Evolutionary conservation across 2,888 invertebrate genomes (phyloP), one percentile per base, ranked within the genome.

Genomic region (Deilephila porcellus): DNA sequence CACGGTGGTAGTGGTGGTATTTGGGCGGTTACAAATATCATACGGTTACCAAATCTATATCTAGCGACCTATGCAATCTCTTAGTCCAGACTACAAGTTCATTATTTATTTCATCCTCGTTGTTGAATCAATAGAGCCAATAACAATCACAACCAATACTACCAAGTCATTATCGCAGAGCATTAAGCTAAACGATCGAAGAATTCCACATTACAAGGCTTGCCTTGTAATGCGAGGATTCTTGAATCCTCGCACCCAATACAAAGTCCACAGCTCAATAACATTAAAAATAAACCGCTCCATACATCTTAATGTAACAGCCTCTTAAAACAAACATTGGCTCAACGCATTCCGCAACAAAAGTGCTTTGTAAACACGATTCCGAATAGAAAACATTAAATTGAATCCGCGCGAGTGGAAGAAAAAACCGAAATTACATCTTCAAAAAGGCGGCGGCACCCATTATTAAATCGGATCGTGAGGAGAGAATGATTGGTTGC

Each of bases 401-500:
- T 67, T 67, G 52, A 67, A 67, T 67, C 67, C 67, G 45, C 25
- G 37, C 25, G 52, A 67, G 64, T 45, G 64, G 25, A 67, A 52
- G 52, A 52, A 67, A 67, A 67, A 45, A 25, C 14, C 67, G 17
- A 73, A 78, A 77, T 78, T 78, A 77, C 78, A 77, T 76, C 73
- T 56, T 37, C 37, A 74, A 73, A 45, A 73, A 73, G 71, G 77
- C 74, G 73, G 77, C 78, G 75, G 77, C 75, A 59, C 70, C 76
- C 72, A 74, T 78, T 79, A 80, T 79, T 76, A 76, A 78, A 78
- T 76, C 73, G 72, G 20, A 53, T 63, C 56, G 64, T 52, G 64
- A 64, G 53, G 37, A 59, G 74, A 72, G 73, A 59, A 73, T 73
- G 72, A 76, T 83, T 76, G 76, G 72, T 80, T 79, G 81, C 80